Base-by-base conservation (phyloP, 92 coral and sea anemone species). In the Hydrozoanthus gracilis region DNA sequence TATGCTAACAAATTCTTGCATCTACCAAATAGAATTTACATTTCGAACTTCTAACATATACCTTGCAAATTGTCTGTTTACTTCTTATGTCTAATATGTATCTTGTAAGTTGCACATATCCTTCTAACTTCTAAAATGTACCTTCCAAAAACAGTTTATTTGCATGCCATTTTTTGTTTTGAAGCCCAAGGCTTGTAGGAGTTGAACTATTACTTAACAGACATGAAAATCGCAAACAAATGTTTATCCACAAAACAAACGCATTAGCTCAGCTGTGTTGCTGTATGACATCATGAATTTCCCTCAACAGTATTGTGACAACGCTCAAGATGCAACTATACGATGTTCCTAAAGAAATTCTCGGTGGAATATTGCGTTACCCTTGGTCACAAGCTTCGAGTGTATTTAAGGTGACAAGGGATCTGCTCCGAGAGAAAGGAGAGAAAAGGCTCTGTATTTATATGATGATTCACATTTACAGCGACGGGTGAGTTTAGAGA, bases 341-440 rank as follows among this genome's bases (percentile, higher is more conserved):
- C 82, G 91, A 87, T 15, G 93, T 94, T 74, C 93, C 94, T 9
- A 86, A 83, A 18, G 68, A 69, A 73, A 58, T 96, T 16, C 82
- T 94, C 48, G 96, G 96, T 47, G 98, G 98, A 55, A 80, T 77
- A 3, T 71, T 96, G 80, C 86, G 54, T 60, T 96, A 87, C 51
- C 88, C 95, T 14, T 50, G 88, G 58, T 90, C 92, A n/a, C 86
- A 93, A 49, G 98, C 96, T 9, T 61, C 82, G 35, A 82, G 84
- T 5, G 91, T 89, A 2, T 61, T 91, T 11, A 94, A 90, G 92
- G 54, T 70, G 48, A 86, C 91, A 18, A 86, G 98, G 49, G 96
- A 96, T 83, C 93, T 95, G 67, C 66, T 89, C 45, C 87, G 82
- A 50, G 90, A 87, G n/a, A 89, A 82, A 73, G 79, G 80, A 11